phyloP scores from a whole-genome alignment of 1,140 invertebrate genomes.

The Saxidomus purpurata region DNA sequence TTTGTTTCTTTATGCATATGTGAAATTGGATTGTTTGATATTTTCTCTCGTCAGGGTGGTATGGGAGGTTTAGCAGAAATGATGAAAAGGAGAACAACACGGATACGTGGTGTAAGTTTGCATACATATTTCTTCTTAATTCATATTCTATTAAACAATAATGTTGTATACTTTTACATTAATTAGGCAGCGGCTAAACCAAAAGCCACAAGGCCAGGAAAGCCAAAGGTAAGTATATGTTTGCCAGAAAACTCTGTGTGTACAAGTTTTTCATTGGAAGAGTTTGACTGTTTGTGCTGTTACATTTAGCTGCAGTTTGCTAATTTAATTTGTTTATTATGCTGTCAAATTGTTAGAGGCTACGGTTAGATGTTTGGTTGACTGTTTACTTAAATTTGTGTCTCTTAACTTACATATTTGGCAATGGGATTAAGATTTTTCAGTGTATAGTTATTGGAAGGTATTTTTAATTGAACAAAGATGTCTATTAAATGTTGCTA shows the following conservation, averaged over 20 bases:
- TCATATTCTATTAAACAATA: not conserved
- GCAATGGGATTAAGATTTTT: too few species aligned
- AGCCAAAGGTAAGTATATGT: constrained; percentile 33
- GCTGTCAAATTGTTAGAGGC: too few species aligned
- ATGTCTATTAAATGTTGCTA: too few species aligned
- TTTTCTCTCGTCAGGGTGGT: constrained; percentile 38
- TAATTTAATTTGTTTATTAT: not conserved
- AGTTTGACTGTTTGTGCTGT: not conserved
- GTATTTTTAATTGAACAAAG: too few species aligned
- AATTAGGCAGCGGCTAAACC: constrained; percentile 52
- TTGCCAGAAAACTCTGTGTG: not conserved
- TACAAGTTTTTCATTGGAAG: not conserved
- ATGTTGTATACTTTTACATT: constrained; percentile 12
- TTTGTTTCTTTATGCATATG: not conserved
- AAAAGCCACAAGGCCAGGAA: constrained; percentile 25
- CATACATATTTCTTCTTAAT: not conserved
- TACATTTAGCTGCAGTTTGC: not conserved
- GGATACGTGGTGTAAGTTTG: constrained; percentile 57
- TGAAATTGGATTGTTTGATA: not conserved
- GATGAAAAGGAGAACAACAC: constrained; percentile 51
- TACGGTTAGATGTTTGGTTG: too few species aligned
- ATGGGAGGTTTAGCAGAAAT: constrained; percentile 54
- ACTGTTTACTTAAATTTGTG: too few species aligned
- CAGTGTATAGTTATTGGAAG: too few species aligned
- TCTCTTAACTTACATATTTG: too few species aligned